phyloP scores from a whole-genome alignment of 1,140 invertebrate species.

The Sminthurinus signatus region DNA sequence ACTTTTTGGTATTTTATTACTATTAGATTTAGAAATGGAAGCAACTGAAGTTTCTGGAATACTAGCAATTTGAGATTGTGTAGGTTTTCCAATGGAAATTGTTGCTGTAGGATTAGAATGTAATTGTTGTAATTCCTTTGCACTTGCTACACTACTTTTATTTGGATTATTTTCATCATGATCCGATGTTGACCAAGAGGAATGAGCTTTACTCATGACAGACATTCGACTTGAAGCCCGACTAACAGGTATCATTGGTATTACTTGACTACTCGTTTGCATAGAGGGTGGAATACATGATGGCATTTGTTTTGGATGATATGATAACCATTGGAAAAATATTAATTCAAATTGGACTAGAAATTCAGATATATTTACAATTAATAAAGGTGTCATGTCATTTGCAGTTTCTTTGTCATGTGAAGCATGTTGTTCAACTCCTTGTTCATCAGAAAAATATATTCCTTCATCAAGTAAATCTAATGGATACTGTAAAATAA shows the following conservation, averaged over 20 bases:
- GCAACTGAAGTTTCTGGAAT: too few relatives aligned
- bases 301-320: conserved; percentile 3
- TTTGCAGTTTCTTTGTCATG: neutral
- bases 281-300: conserved; percentile 1
- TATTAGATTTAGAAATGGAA: too few relatives aligned
- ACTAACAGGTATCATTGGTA: conserved; percentile 23
- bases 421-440: neutral
- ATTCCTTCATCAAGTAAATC: neutral
- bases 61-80: too few relatives aligned
- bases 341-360: conserved; percentile 8
- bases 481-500: conserved; percentile 5
- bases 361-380: conserved; percentile 14
- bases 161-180: neutral
- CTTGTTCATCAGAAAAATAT: neutral
- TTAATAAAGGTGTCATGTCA: conserved; percentile 9
- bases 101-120: neutral
- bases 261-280: conserved; percentile 6
- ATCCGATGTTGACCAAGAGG: neutral
- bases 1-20: too few relatives aligned
- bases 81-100: too few relatives aligned
- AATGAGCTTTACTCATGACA: neutral
- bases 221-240: conserved; percentile 6
- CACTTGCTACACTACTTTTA: conserved; percentile 14
- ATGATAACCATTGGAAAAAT: conserved; percentile 8
- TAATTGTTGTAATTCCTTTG: conserved; percentile 4